These are phyloP conservation scores for Apistogramma diplotaenia DNA, from an alignment of 2,113 vertebrate genomes.

Conservation along the genomic window DNA sequence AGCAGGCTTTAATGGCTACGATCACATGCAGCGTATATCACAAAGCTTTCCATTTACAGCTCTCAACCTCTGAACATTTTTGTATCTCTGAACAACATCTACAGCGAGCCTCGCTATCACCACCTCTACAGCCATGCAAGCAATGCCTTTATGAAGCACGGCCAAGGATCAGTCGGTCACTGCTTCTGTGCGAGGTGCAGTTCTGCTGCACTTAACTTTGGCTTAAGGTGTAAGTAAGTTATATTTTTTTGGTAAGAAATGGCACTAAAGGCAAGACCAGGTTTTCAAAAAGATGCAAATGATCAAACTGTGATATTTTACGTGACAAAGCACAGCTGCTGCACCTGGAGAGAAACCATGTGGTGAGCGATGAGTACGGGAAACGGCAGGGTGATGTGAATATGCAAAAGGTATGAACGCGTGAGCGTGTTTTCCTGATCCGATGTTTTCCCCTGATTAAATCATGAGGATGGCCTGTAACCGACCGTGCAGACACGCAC, in stretches of 20 bases:
- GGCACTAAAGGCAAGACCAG: neutral
- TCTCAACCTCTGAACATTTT: neutral
- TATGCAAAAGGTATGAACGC: neutral
- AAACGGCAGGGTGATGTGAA: too few species aligned
- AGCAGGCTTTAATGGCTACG: neutral
- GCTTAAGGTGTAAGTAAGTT: neutral
- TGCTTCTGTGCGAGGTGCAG: neutral
- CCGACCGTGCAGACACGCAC: neutral
- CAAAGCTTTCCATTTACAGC: neutral
- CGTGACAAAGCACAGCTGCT: neutral
- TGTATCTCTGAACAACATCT: neutral
- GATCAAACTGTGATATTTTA: neutral
- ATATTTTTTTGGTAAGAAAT: too few species aligned
- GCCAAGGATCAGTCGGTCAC: neutral
- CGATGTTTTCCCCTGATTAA: neutral
- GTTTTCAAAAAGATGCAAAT: neutral
- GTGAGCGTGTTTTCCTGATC: neutral
- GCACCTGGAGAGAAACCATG: neutral
- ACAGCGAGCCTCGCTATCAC: neutral
- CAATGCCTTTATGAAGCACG: neutral
- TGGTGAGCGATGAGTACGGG: neutral
- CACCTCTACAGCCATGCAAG: neutral
- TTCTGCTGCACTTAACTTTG: neutral
- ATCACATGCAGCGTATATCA: neutral
- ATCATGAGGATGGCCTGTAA: neutral